phyloP scores from a whole-genome alignment of 2,113 vertebrate species.

The Etheostoma spectabile region DNA sequence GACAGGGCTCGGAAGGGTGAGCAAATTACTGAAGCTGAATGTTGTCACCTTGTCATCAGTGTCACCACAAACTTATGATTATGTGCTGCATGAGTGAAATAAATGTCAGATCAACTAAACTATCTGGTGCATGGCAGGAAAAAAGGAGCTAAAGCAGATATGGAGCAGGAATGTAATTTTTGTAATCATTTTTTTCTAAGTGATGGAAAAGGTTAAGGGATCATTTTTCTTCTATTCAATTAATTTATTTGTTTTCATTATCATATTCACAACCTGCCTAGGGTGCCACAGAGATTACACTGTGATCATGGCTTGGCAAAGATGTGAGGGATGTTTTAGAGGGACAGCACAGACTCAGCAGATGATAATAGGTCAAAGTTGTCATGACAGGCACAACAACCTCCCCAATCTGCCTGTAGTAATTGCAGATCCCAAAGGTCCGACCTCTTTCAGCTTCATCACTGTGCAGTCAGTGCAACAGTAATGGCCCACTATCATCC shows the following conservation, averaged over 20 bases:
- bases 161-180: neutral
- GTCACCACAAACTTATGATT: slow-evolving; percentile 40
- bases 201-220: neutral
- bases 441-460: slow-evolving; percentile 6
- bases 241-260: neutral
- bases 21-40: slow-evolving; percentile 39
- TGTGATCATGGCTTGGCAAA: neutral
- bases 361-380: slow-evolving; percentile 20
- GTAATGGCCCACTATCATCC: neutral
- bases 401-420: slow-evolving; percentile 10
- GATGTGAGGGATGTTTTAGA: slow-evolving; percentile 10
- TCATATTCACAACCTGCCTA: neutral
- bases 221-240: neutral
- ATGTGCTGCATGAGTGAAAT: slow-evolving; percentile 26
- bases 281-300: neutral
- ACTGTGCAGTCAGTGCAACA: neutral
- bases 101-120: slow-evolving; percentile 30
- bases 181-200: neutral
- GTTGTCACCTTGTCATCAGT: slow-evolving; percentile 51
- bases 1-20: neutral
- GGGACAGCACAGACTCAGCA: slow-evolving; percentile 4
- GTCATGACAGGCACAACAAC: slow-evolving; percentile 24
- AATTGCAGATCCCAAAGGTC: slow-evolving; percentile 23
- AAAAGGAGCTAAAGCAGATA: neutral
- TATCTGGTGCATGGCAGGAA: neutral